Evolutionary conservation across 2,888 invertebrate species (phyloP).

Genomic region (Halocaridina rubra): DNA sequence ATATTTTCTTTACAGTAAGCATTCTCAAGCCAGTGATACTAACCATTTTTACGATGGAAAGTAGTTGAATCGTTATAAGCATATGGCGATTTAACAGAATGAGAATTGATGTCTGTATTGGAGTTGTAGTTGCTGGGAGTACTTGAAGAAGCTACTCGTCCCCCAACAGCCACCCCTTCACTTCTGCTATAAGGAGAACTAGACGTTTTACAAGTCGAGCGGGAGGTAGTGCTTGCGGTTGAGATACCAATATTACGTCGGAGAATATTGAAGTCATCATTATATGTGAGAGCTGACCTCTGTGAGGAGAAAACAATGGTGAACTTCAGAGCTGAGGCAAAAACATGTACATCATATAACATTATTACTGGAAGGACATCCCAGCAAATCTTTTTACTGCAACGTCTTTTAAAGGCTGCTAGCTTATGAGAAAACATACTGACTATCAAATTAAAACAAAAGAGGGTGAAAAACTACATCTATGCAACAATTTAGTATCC

Average conservation of each 20-base stretch:
- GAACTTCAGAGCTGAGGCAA: no score
- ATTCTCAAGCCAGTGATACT: no score
- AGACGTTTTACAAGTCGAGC: constrained; percentile 93
- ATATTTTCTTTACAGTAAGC: no score
- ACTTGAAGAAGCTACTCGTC: constrained; percentile 48
- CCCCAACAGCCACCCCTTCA: constrained; percentile 33
- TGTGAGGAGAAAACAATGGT: no score
- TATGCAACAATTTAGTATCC: no score
- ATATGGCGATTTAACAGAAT: constrained; percentile 63
- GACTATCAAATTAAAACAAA: no score
- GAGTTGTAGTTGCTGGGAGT: constrained; percentile 62
- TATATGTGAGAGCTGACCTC: constrained; percentile 86
- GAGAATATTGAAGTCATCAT: constrained; percentile 68
- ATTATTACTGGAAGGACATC: no score
- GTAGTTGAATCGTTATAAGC: constrained; percentile 63
- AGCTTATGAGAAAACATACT: no score
- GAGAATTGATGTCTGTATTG: constrained; percentile 60
- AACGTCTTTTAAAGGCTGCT: no score
- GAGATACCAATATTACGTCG: constrained; percentile 83
- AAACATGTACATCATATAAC: no score
- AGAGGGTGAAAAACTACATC: no score
- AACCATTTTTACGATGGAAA: constrained; percentile 62
- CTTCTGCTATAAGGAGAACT: constrained; percentile 81
- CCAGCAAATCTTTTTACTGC: no score
- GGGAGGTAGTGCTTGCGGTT: constrained; percentile 92